Percentiles rank a stretch among this genome's conserved stretches.
phyloP scores from a whole-genome alignment of 1,140 invertebrate genomes.

The Sogatella furcifera region DNA sequence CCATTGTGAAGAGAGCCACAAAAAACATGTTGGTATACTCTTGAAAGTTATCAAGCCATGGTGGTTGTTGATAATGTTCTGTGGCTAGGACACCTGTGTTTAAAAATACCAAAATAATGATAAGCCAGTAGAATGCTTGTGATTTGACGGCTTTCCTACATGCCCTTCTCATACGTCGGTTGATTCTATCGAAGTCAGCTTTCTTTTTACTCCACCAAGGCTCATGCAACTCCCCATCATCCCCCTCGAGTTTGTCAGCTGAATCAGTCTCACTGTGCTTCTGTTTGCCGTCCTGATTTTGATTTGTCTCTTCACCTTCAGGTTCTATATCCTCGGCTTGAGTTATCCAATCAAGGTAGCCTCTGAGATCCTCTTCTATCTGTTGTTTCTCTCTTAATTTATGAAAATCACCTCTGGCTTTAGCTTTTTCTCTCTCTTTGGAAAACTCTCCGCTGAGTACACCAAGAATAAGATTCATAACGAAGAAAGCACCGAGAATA shows the following conservation, averaged over 20 bases:
- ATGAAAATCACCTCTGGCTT: conserved; percentile 96
- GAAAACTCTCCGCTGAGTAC: conserved; percentile 99
- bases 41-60: conserved; percentile 95
- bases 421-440: conserved; percentile 99
- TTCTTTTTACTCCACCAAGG: conserved; percentile 74
- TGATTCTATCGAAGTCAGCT: conserved; percentile 71
- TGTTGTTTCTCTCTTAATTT: conserved; percentile 97
- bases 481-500: conserved; percentile 98
- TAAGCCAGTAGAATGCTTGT: conserved; percentile 97
- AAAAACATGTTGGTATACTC: conserved; percentile 95
- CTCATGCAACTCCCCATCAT: conserved; percentile 61
- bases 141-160: conserved; percentile 95
- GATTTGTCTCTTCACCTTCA: conserved; percentile 68
- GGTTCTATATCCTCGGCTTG: conserved; percentile 97
- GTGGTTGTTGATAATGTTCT: conserved; percentile 91
- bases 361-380: conserved; percentile 93
- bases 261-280: conserved; percentile 54
- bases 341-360: conserved; percentile 99
- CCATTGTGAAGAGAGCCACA: conserved; percentile 92
- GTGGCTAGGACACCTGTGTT: conserved; percentile 92
- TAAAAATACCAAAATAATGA: conserved; percentile 89
- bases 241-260: conserved; percentile 69
- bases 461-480: conserved; percentile 99
- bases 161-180: conserved; percentile 76
- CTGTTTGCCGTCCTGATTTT: conserved; percentile 48